Percentiles rank a stretch among this genome's conserved stretches.
Conservation (phyloP, 2,797 vertebrate species). For the Masticophis lateralis region DNA sequence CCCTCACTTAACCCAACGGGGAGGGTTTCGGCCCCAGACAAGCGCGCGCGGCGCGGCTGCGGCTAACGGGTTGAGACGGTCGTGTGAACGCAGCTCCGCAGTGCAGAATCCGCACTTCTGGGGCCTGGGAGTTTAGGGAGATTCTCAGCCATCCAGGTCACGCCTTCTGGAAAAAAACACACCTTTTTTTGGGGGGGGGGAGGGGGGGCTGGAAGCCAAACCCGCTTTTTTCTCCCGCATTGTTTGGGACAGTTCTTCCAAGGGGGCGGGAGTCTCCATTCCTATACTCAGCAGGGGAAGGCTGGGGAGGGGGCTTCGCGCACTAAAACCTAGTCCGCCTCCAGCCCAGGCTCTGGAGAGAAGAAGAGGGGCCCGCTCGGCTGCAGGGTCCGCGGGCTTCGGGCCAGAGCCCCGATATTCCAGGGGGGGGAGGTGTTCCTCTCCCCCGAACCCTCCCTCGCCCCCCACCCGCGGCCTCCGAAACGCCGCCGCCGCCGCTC, state of each 20-base stretch:
- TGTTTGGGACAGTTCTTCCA: neutral
- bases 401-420: no score
- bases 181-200: no score
- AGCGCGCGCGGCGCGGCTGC: neutral
- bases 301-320: neutral
- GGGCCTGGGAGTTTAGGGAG: neutral
- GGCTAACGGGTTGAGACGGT: neutral
- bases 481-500: neutral
- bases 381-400: neutral
- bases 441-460: neutral
- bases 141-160: no score
- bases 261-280: neutral
- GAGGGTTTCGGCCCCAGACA: neutral
- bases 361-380: neutral
- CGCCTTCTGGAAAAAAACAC: no score
- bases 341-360: neutral
- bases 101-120: neutral
- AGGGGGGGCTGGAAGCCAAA: neutral
- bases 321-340: neutral
- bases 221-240: neutral
- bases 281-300: neutral
- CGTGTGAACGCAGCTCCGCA: neutral
- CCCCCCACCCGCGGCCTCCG: neutral
- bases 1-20: neutral
- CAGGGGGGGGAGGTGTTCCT: no score